Conservation (phyloP, 2,113 vertebrate species). For the Podarcis muralis region DNA sequence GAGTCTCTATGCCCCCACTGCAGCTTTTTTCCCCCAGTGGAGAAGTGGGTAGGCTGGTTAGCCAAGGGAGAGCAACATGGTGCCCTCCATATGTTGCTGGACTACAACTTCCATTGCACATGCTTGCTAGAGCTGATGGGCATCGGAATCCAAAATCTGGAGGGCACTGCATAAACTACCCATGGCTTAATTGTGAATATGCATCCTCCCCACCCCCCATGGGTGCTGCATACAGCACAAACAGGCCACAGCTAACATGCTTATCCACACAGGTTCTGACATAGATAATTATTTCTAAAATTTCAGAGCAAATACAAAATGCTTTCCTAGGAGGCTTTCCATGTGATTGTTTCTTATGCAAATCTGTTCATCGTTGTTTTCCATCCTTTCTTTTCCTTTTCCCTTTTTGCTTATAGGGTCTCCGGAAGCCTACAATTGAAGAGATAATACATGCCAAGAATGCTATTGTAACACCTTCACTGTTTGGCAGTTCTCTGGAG, state of each 20-base stretch:
- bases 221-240: too few species aligned
- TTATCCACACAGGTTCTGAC: background rate
- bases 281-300: background rate
- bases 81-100: too few species aligned
- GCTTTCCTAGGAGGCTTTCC: background rate
- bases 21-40: too few species aligned
- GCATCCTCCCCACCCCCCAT: too few species aligned
- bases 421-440: constrained; percentile 87
- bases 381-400: background rate
- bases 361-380: fast-evolving
- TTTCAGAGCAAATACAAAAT: background rate
- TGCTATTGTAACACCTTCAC: constrained; percentile 86
- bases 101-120: too few species aligned
- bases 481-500: constrained; percentile 89
- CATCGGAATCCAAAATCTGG: too few species aligned
- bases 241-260: background rate
- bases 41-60: too few species aligned
- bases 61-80: too few species aligned
- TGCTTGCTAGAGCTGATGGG: too few species aligned
- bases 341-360: background rate
- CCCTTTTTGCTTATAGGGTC: constrained; percentile 75
- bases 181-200: too few species aligned
- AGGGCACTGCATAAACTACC: too few species aligned
- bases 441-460: constrained; percentile 85
- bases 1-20: too few species aligned